Conservation (phyloP, 2,888 invertebrate species). For the Eupithecia subfuscata region DNA sequence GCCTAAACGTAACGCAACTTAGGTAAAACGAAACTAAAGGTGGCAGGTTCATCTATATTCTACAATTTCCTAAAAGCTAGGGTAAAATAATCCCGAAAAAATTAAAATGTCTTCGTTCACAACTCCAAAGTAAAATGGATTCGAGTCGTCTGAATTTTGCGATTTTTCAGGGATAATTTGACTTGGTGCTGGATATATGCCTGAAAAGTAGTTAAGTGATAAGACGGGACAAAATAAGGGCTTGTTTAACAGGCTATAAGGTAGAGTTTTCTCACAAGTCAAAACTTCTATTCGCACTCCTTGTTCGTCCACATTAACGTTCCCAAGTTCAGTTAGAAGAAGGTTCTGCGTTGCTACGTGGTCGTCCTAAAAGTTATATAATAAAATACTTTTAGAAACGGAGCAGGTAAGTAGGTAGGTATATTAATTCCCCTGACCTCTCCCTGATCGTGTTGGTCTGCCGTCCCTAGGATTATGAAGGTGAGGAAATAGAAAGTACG, state of each 20-base stretch:
- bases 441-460: no score
- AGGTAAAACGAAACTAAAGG: not conserved
- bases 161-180: not conserved
- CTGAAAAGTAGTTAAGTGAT: not conserved
- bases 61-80: not conserved
- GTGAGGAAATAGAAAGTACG: no score
- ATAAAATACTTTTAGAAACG: not conserved
- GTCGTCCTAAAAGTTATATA: not conserved
- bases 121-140: not conserved
- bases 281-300: constrained; percentile 1
- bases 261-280: not conserved
- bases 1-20: not conserved
- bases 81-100: not conserved
- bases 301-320: not conserved
- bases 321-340: not conserved
- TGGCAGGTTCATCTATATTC: not conserved
- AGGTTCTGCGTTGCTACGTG: not conserved
- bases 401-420: not conserved
- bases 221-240: not conserved
- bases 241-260: not conserved
- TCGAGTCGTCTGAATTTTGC: not conserved
- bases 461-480: no score
- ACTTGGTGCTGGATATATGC: not conserved
- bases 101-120: not conserved
- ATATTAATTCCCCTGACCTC: no score